phyloP scores from a whole-genome alignment of 2,888 invertebrate species.

The Athrips mouffetella region DNA sequence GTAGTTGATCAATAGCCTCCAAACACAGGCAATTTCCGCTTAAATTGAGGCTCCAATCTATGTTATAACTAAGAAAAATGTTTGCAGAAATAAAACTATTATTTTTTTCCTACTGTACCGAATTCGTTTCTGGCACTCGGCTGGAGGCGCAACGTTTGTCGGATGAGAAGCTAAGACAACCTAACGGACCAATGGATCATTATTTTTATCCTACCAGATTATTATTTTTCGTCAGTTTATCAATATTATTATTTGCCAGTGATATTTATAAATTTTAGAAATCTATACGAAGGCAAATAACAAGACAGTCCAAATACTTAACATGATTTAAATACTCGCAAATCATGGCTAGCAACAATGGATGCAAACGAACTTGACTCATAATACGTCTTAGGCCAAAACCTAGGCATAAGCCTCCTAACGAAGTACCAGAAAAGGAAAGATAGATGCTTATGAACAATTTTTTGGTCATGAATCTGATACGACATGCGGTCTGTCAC shows the following conservation, averaged over 20 bases:
- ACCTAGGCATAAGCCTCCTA: conserved; percentile 53
- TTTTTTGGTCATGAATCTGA: conserved; percentile 38
- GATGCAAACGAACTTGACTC: conserved; percentile 50
- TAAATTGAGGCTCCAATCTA: no score
- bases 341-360: conserved; percentile 43
- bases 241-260: not conserved
- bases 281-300: not conserved
- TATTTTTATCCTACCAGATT: no score
- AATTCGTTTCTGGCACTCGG: no score
- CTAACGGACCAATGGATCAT: no score
- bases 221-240: no score
- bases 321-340: conserved; percentile 7
- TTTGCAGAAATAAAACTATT: no score
- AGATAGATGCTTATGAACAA: conserved; percentile 38
- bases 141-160: no score
- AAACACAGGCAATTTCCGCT: no score
- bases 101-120: no score
- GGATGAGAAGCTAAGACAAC: no score
- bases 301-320: not conserved
- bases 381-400: conserved; percentile 46
- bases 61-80: no score
- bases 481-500: conserved; percentile 48
- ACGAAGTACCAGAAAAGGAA: conserved; percentile 42
- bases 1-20: no score
- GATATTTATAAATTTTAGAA: not conserved